These are phyloP conservation scores for Drosophila greeni DNA, from an alignment of 2,888 invertebrate genomes.

Conservation along the genomic window DNA sequence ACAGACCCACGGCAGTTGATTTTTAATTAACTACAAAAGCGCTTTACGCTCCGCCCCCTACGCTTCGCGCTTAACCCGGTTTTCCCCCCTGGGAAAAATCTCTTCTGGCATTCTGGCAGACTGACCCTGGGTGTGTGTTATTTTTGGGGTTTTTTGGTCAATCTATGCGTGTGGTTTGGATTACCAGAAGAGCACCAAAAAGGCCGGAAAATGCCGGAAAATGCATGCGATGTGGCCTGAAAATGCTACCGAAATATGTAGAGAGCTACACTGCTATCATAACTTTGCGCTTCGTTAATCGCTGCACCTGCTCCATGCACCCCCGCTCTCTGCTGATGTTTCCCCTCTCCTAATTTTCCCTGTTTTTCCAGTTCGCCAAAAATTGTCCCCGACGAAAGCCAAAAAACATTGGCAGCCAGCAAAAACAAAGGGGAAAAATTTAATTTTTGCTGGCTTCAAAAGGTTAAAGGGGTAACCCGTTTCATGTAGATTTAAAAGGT, in stretches of 20 bases:
- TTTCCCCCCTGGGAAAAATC: constrained; percentile 12
- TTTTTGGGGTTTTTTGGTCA: constrained; percentile 39
- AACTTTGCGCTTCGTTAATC: constrained; percentile 77
- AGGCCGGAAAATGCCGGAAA: constrained; percentile 1
- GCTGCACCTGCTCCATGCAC: constrained; percentile 62
- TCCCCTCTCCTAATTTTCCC: constrained; percentile 49
- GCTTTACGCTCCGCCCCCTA: constrained; percentile 57
- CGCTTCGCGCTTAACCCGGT: constrained; percentile 14
- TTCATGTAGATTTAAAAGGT: constrained; percentile 1
- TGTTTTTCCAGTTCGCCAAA: constrained; percentile 56
- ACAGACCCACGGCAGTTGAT: constrained; percentile 79
- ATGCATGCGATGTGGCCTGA: constrained; percentile 26
- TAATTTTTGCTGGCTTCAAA: constrained; percentile 6
- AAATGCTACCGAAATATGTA: constrained; percentile 32
- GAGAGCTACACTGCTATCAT: constrained; percentile 57
- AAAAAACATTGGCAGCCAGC: constrained; percentile 36
- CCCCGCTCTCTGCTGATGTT: constrained; percentile 3
- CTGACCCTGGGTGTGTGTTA: constrained; percentile 21
- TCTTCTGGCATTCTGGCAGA: constrained; percentile 28
- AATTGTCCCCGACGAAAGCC: constrained; percentile 41
- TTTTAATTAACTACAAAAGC: constrained; percentile 79
- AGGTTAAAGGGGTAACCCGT: not conserved
- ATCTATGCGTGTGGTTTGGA: constrained; percentile 45
- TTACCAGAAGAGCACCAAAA: constrained; percentile 47
- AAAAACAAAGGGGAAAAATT: constrained; percentile 23